Evolutionary conservation across 2,797 vertebrate species (phyloP), one percentile per base, ranked within the genome.

Genomic region (Argyrosomus regius): DNA sequence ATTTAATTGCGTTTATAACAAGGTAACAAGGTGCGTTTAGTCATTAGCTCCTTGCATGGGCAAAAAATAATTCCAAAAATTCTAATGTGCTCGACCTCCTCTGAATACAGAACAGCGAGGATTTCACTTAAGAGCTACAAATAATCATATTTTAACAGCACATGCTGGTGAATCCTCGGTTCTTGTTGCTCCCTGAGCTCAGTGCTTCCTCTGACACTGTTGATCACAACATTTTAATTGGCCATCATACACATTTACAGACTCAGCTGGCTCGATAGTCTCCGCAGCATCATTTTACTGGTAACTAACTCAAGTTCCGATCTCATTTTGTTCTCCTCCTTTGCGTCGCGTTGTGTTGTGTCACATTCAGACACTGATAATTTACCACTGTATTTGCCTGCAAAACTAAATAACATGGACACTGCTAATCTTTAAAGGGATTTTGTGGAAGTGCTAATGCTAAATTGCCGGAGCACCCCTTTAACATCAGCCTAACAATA

Each of bases 1-100:
- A 67, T 78, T 85, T 88, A 90, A 87, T 88, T 89, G 87, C 65
- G 41, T 81, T 81, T 83, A 77, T 84, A 86, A 88, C 84, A 83
- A 86, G 80, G 77, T 86, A 84, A 83, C 87, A 88, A 87, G 78
- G 89, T 87, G 83, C 59, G 41, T 85, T 87, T 85, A 82, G 84
- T 84, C 83, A 88, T 88, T 89, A 83, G 78, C 77, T 78, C 59
- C 73, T 80, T 22, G 70, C 67, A 70, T 48, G 60, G 58, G 73
- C 68, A 75, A 78, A 78, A 78, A 86, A 84, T 22, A 24, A 72
- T 71, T 77, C 64, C 12, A 31, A 65, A 82, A 81, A 70, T 63
- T 71, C 46, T 50, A 66, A 76, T 81, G 22, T 71, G 66, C 56
- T 49, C 43, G 16, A 62, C 53, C 75, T 85, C 63, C 69, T 73